These are phyloP conservation scores for Poecile montanus DNA, from an alignment of 2,797 vertebrate genomes.

Conservation along the genomic window DNA sequence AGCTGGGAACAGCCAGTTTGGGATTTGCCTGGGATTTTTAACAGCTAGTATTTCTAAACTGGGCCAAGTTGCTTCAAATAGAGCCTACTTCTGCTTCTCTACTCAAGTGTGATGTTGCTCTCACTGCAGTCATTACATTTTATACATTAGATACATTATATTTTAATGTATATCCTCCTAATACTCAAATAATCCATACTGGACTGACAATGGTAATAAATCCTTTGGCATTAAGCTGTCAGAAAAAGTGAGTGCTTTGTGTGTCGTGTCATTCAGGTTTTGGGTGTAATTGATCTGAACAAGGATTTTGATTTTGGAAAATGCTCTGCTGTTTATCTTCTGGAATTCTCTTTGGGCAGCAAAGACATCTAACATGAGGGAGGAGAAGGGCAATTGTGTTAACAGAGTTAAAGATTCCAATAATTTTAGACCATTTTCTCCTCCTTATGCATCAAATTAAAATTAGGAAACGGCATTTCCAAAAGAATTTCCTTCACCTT, in stretches of 20 bases:
- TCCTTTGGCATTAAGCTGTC: neutral
- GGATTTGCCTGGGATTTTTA: constrained; percentile 34
- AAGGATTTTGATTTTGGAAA: neutral
- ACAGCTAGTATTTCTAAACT: constrained; percentile 20
- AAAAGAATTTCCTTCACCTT: neutral
- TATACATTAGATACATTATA: constrained; percentile 18
- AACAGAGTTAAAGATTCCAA: neutral
- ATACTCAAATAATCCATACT: constrained; percentile 42
- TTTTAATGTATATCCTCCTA: constrained; percentile 49
- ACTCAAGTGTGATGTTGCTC: constrained; percentile 15
- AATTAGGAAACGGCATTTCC: neutral
- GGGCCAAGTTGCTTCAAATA: constrained; percentile 47
- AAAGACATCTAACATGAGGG: neutral
- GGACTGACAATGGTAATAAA: constrained; percentile 3
- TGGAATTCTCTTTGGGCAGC: neutral
- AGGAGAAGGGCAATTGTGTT: neutral
- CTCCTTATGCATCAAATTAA: neutral
- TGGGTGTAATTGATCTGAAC: neutral
- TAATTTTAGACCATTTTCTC: neutral
- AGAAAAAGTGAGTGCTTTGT: neutral
- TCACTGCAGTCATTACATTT: constrained; percentile 31
- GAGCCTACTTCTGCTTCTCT: constrained; percentile 33
- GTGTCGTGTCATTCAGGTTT: neutral
- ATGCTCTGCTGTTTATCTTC: neutral
- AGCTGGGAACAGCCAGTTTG: neutral